Evolutionary conservation across 2,113 vertebrate species (phyloP).

Genomic region (Myrmophylax atrothorax): DNA sequence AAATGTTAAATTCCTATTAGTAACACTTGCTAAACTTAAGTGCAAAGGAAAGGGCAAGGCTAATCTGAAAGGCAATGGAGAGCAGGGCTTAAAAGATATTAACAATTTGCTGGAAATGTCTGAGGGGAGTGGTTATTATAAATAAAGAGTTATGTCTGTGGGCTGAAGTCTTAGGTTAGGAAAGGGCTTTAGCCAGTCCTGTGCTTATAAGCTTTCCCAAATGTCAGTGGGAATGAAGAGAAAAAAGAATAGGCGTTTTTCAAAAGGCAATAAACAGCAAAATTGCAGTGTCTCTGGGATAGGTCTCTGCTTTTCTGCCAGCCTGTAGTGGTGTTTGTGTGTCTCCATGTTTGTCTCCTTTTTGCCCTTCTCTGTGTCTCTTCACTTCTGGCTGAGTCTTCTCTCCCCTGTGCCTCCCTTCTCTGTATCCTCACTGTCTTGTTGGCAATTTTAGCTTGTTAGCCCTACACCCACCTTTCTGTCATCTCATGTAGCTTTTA

Average conservation of each 20-base stretch:
- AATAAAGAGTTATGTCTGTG: background rate
- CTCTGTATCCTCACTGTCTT: background rate
- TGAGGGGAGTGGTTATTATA: constrained; percentile 40
- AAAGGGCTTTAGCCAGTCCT: background rate
- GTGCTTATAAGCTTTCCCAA: constrained; percentile 25
- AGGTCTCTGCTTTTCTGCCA: background rate
- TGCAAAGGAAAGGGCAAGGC: constrained; percentile 66
- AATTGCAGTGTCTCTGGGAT: background rate
- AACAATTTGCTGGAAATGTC: constrained; percentile 58
- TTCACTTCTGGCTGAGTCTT: background rate
- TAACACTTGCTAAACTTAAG: constrained; percentile 72
- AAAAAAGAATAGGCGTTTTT: background rate
- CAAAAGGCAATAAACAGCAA: constrained; percentile 9
- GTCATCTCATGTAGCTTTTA: background rate
- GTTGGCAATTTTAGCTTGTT: background rate
- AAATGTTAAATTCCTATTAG: constrained; percentile 77
- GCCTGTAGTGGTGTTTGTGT: background rate
- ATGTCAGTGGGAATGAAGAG: background rate
- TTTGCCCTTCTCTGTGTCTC: background rate
- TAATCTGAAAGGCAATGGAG: constrained; percentile 61
- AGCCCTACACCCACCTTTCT: background rate
- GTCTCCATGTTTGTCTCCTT: background rate
- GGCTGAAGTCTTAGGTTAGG: constrained; percentile 19
- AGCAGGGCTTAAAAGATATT: constrained; percentile 55
- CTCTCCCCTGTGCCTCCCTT: background rate